phyloP scores from a whole-genome alignment of 2,888 invertebrate genomes.

The Aphelenchoides bicaudatus region DNA sequence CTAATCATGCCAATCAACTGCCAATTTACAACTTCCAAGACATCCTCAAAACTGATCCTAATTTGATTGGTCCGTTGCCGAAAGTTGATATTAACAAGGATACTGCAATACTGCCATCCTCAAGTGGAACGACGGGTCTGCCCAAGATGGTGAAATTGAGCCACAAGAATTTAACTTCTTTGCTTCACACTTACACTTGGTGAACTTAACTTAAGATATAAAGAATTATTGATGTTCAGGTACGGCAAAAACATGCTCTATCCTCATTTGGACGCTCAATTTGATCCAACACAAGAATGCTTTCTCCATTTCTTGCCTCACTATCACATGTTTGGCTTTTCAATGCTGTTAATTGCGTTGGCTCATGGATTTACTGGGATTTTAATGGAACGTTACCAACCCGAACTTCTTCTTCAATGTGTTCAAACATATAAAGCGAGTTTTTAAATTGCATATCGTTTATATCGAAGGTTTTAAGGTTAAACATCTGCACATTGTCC shows the following conservation, averaged over 20 bases:
- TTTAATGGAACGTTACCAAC: background rate
- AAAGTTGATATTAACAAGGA: too few relatives aligned
- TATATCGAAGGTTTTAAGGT: background rate
- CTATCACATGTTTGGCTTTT: conserved; percentile 4
- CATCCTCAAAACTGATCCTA: too few relatives aligned
- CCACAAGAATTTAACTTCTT: background rate
- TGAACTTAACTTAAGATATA: background rate
- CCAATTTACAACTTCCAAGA: too few relatives aligned
- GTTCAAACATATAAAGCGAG: background rate
- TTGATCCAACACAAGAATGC: conserved; percentile 7
- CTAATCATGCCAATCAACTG: too few relatives aligned
- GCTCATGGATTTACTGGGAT: background rate
- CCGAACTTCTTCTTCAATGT: background rate
- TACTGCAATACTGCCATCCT: too few relatives aligned
- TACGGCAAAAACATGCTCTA: background rate
- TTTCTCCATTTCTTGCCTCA: conserved; percentile 9
- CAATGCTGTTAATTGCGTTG: background rate
- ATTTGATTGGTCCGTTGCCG: too few relatives aligned
- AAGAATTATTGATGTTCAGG: background rate
- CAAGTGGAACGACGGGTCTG: background rate
- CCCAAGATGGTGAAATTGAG: conserved; percentile 1
- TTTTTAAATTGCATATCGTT: background rate
- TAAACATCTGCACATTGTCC: conserved; percentile 18
- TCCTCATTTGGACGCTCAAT: conserved; percentile 3
- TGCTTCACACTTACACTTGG: conserved; percentile 7